These are phyloP conservation scores for Camptogramma bilineatum DNA, from an alignment of 2,888 invertebrate genomes.

Conservation along the genomic window DNA sequence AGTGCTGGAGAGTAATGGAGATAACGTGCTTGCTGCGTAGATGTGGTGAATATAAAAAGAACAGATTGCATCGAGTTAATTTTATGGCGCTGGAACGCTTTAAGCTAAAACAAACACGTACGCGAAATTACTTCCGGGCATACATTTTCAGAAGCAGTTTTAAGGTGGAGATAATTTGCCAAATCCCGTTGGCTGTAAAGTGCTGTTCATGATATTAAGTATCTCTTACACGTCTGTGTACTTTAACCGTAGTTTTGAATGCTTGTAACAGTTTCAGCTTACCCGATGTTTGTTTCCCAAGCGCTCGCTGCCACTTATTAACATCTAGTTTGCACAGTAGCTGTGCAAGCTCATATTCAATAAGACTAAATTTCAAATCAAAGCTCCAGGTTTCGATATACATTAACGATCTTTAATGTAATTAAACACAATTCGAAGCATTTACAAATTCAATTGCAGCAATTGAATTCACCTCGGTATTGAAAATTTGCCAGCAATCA, in stretches of 20 bases:
- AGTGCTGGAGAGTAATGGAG: constrained; percentile 64
- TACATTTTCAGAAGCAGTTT: constrained; percentile 66
- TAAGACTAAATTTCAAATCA: constrained; percentile 19
- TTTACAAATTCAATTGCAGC: constrained; percentile 21
- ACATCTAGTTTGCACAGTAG: constrained; percentile 24
- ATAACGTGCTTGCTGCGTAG: constrained; percentile 65
- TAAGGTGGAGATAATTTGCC: constrained; percentile 68
- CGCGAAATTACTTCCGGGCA: constrained; percentile 66
- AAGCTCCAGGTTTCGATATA: background rate
- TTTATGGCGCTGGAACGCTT: constrained; percentile 64
- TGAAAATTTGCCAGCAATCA: constrained; percentile 27
- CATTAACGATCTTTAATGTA: background rate
- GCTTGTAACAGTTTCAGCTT: constrained; percentile 30
- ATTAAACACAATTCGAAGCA: constrained; percentile 12
- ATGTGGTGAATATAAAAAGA: constrained; percentile 62
- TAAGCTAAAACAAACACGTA: constrained; percentile 74
- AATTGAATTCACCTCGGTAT: constrained; percentile 23
- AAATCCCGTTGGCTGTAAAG: constrained; percentile 64
- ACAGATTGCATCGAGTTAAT: constrained; percentile 66
- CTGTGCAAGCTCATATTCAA: constrained; percentile 14
- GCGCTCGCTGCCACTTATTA: constrained; percentile 26
- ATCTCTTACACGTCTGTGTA: constrained; percentile 40
- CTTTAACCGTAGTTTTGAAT: constrained; percentile 32
- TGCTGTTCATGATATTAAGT: constrained; percentile 49
- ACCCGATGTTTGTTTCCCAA: constrained; percentile 26